Conservation (phyloP, 2,888 invertebrate genomes). For the Scaptomyza parva region DNA sequence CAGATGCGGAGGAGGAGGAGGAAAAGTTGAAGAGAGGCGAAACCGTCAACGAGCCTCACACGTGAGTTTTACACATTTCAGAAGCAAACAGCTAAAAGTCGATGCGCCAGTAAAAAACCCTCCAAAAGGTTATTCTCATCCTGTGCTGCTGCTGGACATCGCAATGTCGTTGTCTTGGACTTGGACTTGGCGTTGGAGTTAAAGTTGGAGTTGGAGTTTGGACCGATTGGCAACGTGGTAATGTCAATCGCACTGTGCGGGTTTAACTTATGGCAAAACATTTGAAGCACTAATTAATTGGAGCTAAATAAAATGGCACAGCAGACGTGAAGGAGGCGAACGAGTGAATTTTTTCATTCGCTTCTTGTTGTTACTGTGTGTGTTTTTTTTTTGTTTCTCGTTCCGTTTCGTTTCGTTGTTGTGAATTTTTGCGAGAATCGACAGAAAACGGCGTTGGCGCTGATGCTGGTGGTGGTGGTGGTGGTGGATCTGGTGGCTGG, state of each 20-base stretch:
- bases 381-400: slow-evolving; percentile 1
- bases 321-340: slow-evolving; percentile 58
- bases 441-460: slow-evolving; percentile 45
- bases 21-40: slow-evolving; percentile 17
- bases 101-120: slow-evolving; percentile 34
- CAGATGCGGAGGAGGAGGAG: background rate
- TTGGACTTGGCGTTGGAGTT: slow-evolving; percentile 22
- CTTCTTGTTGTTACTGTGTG: slow-evolving; percentile 21
- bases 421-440: slow-evolving; percentile 43
- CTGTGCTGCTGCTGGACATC: slow-evolving; percentile 21
- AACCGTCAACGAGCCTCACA: slow-evolving; percentile 74
- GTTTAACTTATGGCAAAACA: slow-evolving; percentile 85
- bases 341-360: slow-evolving; percentile 22
- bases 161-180: slow-evolving; percentile 25
- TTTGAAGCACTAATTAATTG: slow-evolving; percentile 85
- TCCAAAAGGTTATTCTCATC: slow-evolving; percentile 20
- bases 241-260: slow-evolving; percentile 80
- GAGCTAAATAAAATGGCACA: slow-evolving; percentile 84
- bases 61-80: slow-evolving; percentile 78
- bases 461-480: slow-evolving; percentile 29
- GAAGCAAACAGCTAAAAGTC: slow-evolving; percentile 60
- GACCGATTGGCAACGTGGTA: slow-evolving; percentile 73
- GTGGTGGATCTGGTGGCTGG: slow-evolving; percentile 29
- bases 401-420: slow-evolving; percentile 10
- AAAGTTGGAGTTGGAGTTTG: slow-evolving; percentile 28